These are phyloP conservation scores for Tineola bisselliella DNA, from an alignment of 2,888 invertebrate genomes.

Conservation along the genomic window DNA sequence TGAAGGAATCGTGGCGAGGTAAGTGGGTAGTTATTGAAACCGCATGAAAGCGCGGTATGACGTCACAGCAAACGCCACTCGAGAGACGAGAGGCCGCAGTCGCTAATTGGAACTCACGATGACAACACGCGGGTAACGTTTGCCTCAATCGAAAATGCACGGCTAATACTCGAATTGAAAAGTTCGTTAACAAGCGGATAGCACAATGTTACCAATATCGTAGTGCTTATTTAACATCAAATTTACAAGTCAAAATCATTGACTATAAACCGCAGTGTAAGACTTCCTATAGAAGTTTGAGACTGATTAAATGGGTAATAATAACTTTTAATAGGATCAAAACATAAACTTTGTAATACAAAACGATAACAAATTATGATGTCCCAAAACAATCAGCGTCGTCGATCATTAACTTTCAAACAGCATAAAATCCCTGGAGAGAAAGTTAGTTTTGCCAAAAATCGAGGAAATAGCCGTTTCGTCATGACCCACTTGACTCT, in stretches of 20 bases:
- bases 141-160: constrained; percentile 44
- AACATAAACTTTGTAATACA: neutral
- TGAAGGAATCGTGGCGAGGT: constrained; percentile 38
- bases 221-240: neutral
- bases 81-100: constrained; percentile 33
- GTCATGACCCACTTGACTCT: constrained; percentile 11
- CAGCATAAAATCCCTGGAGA: constrained; percentile 22
- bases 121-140: constrained; percentile 59
- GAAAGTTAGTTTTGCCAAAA: constrained; percentile 20
- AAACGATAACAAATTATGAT: constrained; percentile 3
- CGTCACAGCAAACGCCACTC: constrained; percentile 35
- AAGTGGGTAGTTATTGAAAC: constrained; percentile 66
- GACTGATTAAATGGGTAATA: neutral
- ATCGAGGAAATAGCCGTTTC: constrained; percentile 17
- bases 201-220: constrained; percentile 15
- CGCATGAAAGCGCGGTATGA: constrained; percentile 49
- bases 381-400: constrained; percentile 1
- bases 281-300: neutral
- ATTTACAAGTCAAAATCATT: neutral
- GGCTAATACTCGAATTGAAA: constrained; percentile 64
- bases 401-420: neutral
- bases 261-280: neutral
- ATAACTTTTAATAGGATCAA: neutral
- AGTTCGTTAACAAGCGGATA: constrained; percentile 62
- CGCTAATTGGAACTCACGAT: constrained; percentile 65